Conservation (phyloP, 2,888 invertebrate species). For the Linnaemya tessellans region DNA sequence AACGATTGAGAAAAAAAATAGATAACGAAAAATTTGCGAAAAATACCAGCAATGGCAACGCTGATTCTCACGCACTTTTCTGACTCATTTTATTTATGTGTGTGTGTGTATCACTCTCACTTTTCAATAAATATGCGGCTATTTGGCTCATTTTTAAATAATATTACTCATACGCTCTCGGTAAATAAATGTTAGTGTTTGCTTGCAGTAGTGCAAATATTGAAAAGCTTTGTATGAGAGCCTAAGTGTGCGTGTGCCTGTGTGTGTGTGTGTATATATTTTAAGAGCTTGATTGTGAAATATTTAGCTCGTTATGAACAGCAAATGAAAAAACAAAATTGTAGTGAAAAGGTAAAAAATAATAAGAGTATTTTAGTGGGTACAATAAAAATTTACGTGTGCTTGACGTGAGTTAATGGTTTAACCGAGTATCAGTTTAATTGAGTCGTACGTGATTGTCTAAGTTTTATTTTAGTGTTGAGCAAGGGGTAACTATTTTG, state of each 20-base stretch:
- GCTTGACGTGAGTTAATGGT: not conserved
- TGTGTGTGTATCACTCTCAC: constrained; percentile 9
- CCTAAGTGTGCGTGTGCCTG: not conserved
- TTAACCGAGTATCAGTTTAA: constrained; percentile 10
- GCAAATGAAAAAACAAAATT: not conserved
- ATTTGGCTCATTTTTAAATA: constrained; percentile 35
- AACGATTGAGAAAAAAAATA: no score
- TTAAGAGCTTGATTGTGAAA: constrained; percentile 30
- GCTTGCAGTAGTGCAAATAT: constrained; percentile 1
- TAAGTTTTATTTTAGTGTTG: not conserved
- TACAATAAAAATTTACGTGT: constrained; percentile 12
- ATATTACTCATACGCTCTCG: constrained; percentile 61
- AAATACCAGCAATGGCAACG: constrained; percentile 8
- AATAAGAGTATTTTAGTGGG: not conserved
- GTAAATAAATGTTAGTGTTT: not conserved
- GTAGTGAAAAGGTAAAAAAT: constrained; percentile 4
- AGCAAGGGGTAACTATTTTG: not conserved
- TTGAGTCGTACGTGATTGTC: constrained; percentile 8
- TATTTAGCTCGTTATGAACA: constrained; percentile 7
- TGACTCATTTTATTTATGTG: constrained; percentile 27
- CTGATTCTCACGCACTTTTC: constrained; percentile 45
- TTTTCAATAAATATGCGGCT: constrained; percentile 26
- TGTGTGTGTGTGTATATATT: not conserved
- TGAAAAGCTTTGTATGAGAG: constrained; percentile 9
- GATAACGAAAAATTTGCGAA: no score